A percentile compares a stretch with the other conserved stretches of the same genome.
Evolutionary conservation across 1,140 invertebrate species (phyloP).

Genomic region (Macrotrachela quadricornifera): DNA sequence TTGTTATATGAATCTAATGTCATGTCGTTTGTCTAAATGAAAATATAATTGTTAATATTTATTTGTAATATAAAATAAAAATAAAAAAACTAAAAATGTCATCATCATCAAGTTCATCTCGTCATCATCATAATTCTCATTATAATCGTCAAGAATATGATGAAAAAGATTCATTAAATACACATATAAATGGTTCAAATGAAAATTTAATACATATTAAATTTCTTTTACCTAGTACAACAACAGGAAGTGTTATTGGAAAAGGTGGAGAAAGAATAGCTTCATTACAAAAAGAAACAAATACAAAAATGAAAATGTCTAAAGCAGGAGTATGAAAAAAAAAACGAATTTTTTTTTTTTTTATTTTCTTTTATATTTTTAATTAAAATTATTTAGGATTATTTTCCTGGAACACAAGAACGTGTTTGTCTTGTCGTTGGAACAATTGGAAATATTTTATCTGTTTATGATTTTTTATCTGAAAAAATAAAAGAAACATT

Average conservation of each 20-base stretch:
- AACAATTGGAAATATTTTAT: slow-evolving; percentile 68
- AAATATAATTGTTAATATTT: too few species aligned
- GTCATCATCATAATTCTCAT: too few species aligned
- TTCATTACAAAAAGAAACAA: slow-evolving; percentile 79
- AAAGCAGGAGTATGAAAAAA: slow-evolving; percentile 84
- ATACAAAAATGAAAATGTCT: slow-evolving; percentile 87
- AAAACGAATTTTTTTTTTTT: slow-evolving; percentile 45
- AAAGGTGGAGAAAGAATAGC: slow-evolving; percentile 92
- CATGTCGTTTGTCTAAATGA: too few species aligned
- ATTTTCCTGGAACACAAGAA: slow-evolving; percentile 66
- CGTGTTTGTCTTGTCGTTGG: slow-evolving; percentile 89
- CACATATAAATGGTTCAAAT: too few species aligned
- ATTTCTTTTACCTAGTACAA: slow-evolving; percentile 77
- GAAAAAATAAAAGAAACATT: slow-evolving; percentile 84
- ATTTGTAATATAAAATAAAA: too few species aligned
- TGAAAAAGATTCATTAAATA: too few species aligned
- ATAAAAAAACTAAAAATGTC: too few species aligned
- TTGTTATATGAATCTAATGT: too few species aligned
- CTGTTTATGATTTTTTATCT: slow-evolving; percentile 82
- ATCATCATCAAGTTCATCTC: too few species aligned
- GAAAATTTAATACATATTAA: slow-evolving; percentile 42
- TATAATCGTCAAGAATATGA: too few species aligned
- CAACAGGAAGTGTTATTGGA: slow-evolving; percentile 85
- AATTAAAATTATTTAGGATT: not conserved
- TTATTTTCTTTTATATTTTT: not conserved